Percentiles rank a stretch among this genome's conserved stretches.
Evolutionary conservation across 2,888 invertebrate genomes (phyloP).

Genomic region (Xylocampa areola): DNA sequence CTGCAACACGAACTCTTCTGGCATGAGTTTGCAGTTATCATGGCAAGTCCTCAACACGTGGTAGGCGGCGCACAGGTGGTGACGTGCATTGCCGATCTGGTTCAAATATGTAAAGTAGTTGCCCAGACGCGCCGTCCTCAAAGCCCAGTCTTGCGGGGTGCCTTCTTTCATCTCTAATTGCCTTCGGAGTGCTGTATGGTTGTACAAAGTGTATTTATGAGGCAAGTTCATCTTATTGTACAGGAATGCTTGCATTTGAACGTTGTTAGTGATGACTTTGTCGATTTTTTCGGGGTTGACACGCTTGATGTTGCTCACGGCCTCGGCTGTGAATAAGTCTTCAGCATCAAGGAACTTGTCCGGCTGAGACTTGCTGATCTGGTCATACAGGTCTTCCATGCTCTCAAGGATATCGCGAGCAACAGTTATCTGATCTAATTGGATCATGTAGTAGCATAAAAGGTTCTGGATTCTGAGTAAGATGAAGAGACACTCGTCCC

Average conservation of each 20-base stretch:
- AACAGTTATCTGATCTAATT: slow-evolving; percentile 82
- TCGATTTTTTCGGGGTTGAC: slow-evolving; percentile 87
- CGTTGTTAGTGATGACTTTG: slow-evolving; percentile 90
- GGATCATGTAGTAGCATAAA: slow-evolving; percentile 88
- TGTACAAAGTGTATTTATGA: slow-evolving; percentile 87
- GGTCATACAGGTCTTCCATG: slow-evolving; percentile 83
- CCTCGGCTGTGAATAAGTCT: slow-evolving; percentile 85
- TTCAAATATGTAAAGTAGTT: slow-evolving; percentile 85
- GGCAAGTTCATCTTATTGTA: slow-evolving; percentile 89
- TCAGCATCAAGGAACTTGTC: slow-evolving; percentile 85
- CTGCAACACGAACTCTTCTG: slow-evolving; percentile 80
- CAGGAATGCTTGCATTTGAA: slow-evolving; percentile 91
- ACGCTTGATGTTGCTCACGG: slow-evolving; percentile 71
- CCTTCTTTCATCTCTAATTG: slow-evolving; percentile 89
- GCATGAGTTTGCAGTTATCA: slow-evolving; percentile 84
- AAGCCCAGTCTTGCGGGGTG: slow-evolving; percentile 90
- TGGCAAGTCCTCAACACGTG: slow-evolving; percentile 89
- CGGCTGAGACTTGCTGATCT: slow-evolving; percentile 72
- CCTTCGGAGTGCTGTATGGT: slow-evolving; percentile 89
- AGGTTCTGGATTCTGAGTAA: slow-evolving; percentile 90
- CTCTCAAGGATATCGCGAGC: slow-evolving; percentile 87
- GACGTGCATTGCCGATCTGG: slow-evolving; percentile 87
- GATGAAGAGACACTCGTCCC: slow-evolving; percentile 85
- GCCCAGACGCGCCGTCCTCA: slow-evolving; percentile 87
- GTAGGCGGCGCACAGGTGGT: slow-evolving; percentile 91